Base-by-base conservation (phyloP, 2,888 invertebrate genomes). In the Standfussiana lucernea region DNA sequence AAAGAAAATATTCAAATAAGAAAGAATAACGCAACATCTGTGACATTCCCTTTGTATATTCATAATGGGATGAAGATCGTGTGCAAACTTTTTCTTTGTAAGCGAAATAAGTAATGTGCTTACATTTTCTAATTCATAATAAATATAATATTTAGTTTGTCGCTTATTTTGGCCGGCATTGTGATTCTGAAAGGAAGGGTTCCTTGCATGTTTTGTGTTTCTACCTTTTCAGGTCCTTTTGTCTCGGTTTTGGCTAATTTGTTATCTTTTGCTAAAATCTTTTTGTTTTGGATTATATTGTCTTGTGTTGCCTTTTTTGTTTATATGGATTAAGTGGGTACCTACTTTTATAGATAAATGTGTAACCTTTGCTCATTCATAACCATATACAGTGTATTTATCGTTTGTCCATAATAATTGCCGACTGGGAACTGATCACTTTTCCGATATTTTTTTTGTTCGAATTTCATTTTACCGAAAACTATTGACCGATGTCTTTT, bases 1-100 rank as follows among this genome's bases (percentile, higher is more conserved):
- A 84, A 84, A 84, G 64, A 69, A 84, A 75, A 82, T 73, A 79
- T 79, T 84, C 79, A 82, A 84, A 82, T 82, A 79, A 50, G 70
- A 79, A 73, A 73, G 72, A 72, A 71, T 73, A 75, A 75, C 75
- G 73, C 79, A 84, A 72, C 77, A 83, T 80, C 83, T 80, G 83
- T 80, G 67, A 83, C 80, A 84, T 83, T 73, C 73, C 28, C 80
- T 85, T 85, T 85, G 85, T 83, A 68, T 75, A 75, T 56, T 80
- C 80, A 84, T 85, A 85, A 80, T 83, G 59, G 71, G 62, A 84
- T 71, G 66, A 75, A 76, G 69, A 76, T 79, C 56, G 70, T 80
- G 72, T n/a, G 64, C 42, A 75, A 85, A 80, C n/a, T 82, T 84
- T 76, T 74, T 77, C 78, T 83, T 83, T 82, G 50, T 77, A 75